phyloP scores from a whole-genome alignment of 2,113 vertebrate species.

The Ptilorrhoa leucosticta region DNA sequence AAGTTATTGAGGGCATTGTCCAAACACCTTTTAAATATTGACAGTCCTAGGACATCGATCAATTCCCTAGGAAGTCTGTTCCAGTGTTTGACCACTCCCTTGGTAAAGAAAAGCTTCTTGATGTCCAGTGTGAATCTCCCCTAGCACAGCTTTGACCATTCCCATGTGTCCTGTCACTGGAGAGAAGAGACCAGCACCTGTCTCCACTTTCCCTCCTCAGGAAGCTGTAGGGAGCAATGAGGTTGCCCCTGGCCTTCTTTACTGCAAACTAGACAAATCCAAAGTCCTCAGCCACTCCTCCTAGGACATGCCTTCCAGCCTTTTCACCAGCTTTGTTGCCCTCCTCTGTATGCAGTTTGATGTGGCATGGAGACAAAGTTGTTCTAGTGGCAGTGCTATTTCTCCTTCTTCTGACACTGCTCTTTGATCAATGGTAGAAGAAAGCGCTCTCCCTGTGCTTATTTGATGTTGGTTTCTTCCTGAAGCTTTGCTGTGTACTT shows the following conservation, averaged over 20 bases:
- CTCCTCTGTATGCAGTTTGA: neutral
- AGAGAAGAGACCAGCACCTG: neutral
- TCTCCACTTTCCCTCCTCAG: neutral
- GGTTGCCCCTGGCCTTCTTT: neutral
- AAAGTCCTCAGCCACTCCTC: neutral
- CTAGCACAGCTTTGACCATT: neutral
- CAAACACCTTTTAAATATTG: neutral
- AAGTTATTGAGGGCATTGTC: neutral
- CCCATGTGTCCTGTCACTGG: neutral
- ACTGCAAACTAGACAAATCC: neutral
- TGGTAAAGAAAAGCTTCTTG: neutral
- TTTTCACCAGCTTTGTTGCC: neutral
- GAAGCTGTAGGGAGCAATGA: neutral
- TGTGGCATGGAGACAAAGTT: neutral
- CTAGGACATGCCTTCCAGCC: neutral
- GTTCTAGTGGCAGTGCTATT: neutral
- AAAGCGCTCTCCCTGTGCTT: neutral
- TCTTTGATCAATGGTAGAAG: neutral
- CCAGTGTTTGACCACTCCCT: neutral
- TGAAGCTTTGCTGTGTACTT: neutral
- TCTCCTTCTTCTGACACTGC: neutral
- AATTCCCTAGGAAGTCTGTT: neutral
- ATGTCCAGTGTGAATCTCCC: neutral
- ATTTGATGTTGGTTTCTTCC: neutral
- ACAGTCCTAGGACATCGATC: rapidly evolving